A percentile compares a stretch with the other conserved stretches of the same genome.
Evolutionary conservation across 2,113 vertebrate genomes (phyloP).

Genomic region (Phylloscopus trochiloides): DNA sequence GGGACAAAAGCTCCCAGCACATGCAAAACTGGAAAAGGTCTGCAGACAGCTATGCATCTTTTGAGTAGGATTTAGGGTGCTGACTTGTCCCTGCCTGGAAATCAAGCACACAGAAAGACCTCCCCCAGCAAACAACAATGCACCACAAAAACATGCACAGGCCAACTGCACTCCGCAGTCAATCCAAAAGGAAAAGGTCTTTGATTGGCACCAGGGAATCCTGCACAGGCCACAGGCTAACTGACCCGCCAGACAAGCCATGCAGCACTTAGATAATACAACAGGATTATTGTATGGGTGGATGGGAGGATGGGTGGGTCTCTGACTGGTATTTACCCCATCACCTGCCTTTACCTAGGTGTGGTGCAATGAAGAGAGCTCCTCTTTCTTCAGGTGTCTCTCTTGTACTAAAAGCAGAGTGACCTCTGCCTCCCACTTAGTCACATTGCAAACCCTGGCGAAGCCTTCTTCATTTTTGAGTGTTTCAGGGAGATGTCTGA

Average conservation of each 20-base stretch:
- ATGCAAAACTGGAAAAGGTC: background rate
- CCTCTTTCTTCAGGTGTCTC: background rate
- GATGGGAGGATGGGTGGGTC: background rate
- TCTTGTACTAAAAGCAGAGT: background rate
- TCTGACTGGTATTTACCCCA: background rate
- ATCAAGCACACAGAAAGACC: background rate
- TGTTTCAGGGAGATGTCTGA: background rate
- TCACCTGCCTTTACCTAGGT: no score
- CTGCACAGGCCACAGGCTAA: accelerated
- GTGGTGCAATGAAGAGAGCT: background rate
- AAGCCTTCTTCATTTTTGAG: background rate
- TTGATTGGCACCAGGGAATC: background rate
- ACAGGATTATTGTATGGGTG: background rate
- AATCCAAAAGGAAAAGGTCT: background rate
- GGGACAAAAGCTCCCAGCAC: background rate
- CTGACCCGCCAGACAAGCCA: background rate
- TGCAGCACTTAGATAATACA: accelerated
- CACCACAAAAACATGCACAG: background rate
- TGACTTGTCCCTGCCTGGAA: background rate
- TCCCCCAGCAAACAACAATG: accelerated
- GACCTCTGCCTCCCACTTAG: accelerated
- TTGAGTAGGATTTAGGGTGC: background rate
- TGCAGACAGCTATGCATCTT: background rate
- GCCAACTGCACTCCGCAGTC: accelerated
- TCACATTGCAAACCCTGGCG: accelerated